phyloP scores from a whole-genome alignment of 2,888 invertebrate species.

The Metacarcinus magister region DNA sequence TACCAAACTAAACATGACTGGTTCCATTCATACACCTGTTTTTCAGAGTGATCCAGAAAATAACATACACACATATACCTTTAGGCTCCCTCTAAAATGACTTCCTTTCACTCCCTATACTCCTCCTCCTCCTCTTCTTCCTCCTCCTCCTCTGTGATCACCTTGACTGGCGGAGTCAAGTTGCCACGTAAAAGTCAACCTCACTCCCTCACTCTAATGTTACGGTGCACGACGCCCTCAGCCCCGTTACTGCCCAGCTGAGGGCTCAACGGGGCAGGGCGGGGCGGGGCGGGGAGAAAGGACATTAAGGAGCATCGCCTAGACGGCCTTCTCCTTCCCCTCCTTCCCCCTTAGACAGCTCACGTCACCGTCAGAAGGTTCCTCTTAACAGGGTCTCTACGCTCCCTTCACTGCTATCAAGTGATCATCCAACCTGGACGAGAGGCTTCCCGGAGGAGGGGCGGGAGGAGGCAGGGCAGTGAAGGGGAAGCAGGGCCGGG shows the following conservation, averaged over 20 bases:
- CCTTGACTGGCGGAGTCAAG: constrained; percentile 30
- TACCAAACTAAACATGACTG: too few relatives aligned
- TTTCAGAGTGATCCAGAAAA: background rate
- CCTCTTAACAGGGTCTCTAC: background rate
- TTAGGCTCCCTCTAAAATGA: background rate
- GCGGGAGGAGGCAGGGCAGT: background rate
- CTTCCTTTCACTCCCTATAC: background rate
- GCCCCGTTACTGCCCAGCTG: constrained; percentile 36
- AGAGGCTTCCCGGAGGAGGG: background rate
- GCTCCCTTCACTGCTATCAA: background rate
- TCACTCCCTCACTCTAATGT: constrained; percentile 20
- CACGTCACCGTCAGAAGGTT: background rate
- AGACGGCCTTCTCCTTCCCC: background rate
- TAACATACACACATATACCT: background rate
- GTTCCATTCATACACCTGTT: background rate
- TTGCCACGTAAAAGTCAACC: constrained; percentile 37
- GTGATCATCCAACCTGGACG: background rate
- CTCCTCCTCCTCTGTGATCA: background rate
- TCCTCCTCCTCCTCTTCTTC: background rate
- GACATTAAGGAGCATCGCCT: background rate
- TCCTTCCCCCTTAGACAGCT: background rate
- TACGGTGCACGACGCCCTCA: constrained; percentile 43
- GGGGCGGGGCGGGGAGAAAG: background rate
- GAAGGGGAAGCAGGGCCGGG: background rate
- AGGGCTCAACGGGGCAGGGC: background rate